Base-by-base conservation (phyloP, 2,888 invertebrate species). In the Zygothrica quintamaculata region DNA sequence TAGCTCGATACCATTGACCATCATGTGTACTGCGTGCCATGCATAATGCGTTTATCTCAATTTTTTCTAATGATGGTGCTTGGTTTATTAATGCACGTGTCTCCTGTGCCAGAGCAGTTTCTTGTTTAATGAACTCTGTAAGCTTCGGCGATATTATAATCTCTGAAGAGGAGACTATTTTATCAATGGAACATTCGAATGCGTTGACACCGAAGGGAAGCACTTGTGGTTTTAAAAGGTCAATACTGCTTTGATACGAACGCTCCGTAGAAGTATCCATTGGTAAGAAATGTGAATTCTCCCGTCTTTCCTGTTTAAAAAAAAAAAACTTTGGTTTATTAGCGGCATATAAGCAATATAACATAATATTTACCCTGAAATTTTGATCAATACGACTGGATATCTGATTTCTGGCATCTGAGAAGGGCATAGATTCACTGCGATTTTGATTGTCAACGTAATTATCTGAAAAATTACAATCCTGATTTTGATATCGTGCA, bases 1-100 rank as follows among this genome's bases (percentile, higher is more conserved):
- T 84, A 0, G 94, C 96, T 61, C 97, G 92, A 88, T 96, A 96
- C 96, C 96, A 97, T 29, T 90, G 78, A 0, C 92, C 91, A 84
- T 96, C 95, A 48, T 92, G 92, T 0, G 91, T 90, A 74, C 92
- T 95, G 40, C 92, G 89, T 26, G 94, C 93, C 58, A 94, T 90
- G 85, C 96, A 96, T 90, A 91, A 50, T 79, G 91, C 70, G 92
- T 87, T 70, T 9, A 74, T 16, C 11, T 76, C 51, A 9, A 77
- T 89, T 6, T 92, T 91, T 13, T 90, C 84, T 6, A 94, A 75
- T 0, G 89, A 84, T 0, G 92, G 90, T 78, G 92, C 92, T 2
- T 86, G 75, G 0, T 70, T 82, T 0, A 92, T 92, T n/a, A 90
- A 78, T 9, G 82, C 58, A 76, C 93, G 92, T 9, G 95, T 91